These are phyloP conservation scores for Pterocles burchelli DNA, from an alignment of 2,113 vertebrate genomes.

Conservation along the genomic window DNA sequence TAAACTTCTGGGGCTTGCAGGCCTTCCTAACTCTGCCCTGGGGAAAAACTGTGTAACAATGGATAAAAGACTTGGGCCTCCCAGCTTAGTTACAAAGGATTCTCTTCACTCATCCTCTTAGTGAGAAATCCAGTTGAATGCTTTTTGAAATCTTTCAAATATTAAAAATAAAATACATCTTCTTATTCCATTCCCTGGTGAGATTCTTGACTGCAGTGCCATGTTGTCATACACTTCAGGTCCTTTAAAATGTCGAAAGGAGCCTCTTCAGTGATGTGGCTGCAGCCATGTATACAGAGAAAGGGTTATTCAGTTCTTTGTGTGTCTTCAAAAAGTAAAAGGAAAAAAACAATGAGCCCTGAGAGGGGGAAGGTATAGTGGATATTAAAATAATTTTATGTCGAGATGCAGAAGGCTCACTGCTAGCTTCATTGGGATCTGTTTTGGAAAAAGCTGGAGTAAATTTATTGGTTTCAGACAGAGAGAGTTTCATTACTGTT, in stretches of 20 bases:
- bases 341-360: not conserved
- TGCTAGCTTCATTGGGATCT: not conserved
- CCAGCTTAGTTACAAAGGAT: constrained; percentile 41
- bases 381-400: constrained; percentile 24
- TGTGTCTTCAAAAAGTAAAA: constrained; percentile 3
- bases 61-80: constrained; percentile 64
- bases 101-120: constrained; percentile 60
- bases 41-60: constrained; percentile 49
- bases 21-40: constrained; percentile 49
- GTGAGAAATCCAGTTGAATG: constrained; percentile 72
- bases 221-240: constrained; percentile 32
- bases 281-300: not conserved
- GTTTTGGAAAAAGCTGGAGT: not conserved
- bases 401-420: not conserved
- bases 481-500: not conserved
- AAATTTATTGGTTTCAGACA: not conserved
- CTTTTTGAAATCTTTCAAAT: constrained; percentile 60
- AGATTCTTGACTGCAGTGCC: constrained; percentile 38
- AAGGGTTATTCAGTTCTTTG: constrained; percentile 40
- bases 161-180: constrained; percentile 61
- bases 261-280: constrained; percentile 8
- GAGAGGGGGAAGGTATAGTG: not conserved
- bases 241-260: not conserved
- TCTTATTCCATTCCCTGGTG: not conserved
- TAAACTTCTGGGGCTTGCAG: constrained; percentile 54